Conservation (phyloP, 2,888 invertebrate genomes). For the Polylopha cassiicola region DNA sequence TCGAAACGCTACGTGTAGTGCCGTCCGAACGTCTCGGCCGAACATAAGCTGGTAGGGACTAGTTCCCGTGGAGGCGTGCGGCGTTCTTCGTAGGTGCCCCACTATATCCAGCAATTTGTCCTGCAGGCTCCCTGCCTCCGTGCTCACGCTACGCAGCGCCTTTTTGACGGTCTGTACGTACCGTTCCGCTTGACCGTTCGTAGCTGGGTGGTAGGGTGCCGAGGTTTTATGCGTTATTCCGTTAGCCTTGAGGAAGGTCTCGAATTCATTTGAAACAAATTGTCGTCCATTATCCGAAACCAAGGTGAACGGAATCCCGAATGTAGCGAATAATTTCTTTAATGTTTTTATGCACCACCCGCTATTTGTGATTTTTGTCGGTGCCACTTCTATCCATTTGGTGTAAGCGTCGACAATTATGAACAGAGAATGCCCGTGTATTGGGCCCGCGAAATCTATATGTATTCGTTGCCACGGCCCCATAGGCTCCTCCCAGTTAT, state of each 20-base stretch:
- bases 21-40: too few relatives aligned
- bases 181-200: constrained; percentile 22
- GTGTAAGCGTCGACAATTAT: constrained; percentile 20
- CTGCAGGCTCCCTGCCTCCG: constrained; percentile 1
- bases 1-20: too few relatives aligned
- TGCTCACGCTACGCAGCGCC: neutral
- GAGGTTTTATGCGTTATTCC: constrained; percentile 4
- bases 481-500: constrained; percentile 3
- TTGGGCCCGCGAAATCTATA: constrained; percentile 35
- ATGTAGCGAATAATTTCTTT: constrained; percentile 21
- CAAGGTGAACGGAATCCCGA: neutral
- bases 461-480: constrained; percentile 31
- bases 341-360: constrained; percentile 19
- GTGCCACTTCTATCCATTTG: constrained; percentile 28
- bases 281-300: constrained; percentile 22
- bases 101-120: too few relatives aligned
- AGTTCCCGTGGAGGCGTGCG: too few relatives aligned
- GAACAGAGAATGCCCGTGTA: neutral
- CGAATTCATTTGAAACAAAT: constrained; percentile 27
- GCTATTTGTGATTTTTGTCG: constrained; percentile 23
- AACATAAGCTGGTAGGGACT: too few relatives aligned
- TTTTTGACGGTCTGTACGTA: constrained; percentile 12
- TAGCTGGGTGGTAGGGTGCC: constrained; percentile 28
- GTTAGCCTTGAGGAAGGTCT: constrained; percentile 23
- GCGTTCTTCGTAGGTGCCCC: too few relatives aligned